Percentiles rank a stretch among this genome's conserved stretches.
Evolutionary conservation across 2,797 vertebrate genomes (phyloP).

Genomic region (Natrix natrix): DNA sequence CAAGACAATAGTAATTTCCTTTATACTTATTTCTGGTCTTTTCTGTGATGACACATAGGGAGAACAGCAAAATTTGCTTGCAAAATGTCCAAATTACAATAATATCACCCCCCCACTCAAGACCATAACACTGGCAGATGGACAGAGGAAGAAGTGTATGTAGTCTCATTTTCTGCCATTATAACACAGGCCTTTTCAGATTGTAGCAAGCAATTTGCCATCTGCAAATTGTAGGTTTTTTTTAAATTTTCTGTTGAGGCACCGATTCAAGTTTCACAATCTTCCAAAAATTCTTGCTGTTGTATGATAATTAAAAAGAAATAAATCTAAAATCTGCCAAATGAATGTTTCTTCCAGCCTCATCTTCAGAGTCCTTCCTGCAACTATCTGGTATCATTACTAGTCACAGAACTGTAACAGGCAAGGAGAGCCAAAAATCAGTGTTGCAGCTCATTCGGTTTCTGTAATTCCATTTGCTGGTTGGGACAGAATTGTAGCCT

Average conservation of each 20-base stretch:
- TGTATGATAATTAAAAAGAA: constrained; percentile 47
- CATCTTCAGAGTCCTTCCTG: constrained; percentile 16
- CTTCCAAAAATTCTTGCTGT: constrained; percentile 49
- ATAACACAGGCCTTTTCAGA: constrained; percentile 64
- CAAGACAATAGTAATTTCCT: constrained; percentile 32
- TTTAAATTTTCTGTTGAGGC: constrained; percentile 60
- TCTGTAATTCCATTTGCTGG: neutral
- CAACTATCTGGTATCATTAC: constrained; percentile 41
- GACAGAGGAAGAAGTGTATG: constrained; percentile 65
- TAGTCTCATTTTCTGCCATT: constrained; percentile 68
- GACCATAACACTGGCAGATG: constrained; percentile 68
- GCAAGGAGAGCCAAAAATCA: constrained; percentile 45
- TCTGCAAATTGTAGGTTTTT: constrained; percentile 66
- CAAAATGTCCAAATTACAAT: constrained; percentile 65
- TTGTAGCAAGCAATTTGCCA: constrained; percentile 60
- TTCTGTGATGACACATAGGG: constrained; percentile 51
- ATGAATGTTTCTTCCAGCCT: neutral
- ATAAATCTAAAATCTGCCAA: constrained; percentile 30
- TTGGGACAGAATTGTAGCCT: neutral
- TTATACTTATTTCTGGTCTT: neutral
- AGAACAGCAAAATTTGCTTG: constrained; percentile 61
- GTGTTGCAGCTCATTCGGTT: neutral
- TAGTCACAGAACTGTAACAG: constrained; percentile 16
- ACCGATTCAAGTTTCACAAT: constrained; percentile 63
- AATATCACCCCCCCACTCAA: constrained; percentile 53